Evolutionary conservation across 2,888 invertebrate genomes (phyloP), one percentile per base, ranked within the genome.

Genomic region (Lepidochitona cinerea): DNA sequence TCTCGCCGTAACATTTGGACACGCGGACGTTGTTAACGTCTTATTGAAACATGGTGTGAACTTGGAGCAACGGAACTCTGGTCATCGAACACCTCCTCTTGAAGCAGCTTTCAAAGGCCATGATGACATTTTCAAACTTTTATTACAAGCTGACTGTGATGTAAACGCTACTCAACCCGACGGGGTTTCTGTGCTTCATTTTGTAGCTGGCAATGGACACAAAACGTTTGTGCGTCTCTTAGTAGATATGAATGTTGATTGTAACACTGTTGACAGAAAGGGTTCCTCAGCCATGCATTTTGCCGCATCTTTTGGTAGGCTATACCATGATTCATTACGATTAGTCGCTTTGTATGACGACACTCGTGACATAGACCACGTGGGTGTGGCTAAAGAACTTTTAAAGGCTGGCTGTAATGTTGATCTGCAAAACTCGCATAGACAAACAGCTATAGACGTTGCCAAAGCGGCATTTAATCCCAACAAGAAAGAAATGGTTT

Each of bases 221-320:
- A 36, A 29, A 6, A 41, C 68, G 29, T 69, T 73, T 6, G 68
- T 75, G 1, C 54, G 54, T 18, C 3, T 53, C 5, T 49, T 80
- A 9, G 36, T 77, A 14, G 59, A 70, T n/a, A n/a, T 29, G 52
- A 68, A 67, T 1, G 36, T 53, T 26, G 68, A 75, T 35, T 68
- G 64, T 2, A 64, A 76, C 36, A 12, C 64, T 12, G 6, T 65
- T 12, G 80, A 80, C 41, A 52, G 12, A 7, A 68, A 37, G 9
- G 74, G 75, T 26, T 73, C 73, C 35, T 75, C 79, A 1, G 73
- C 79, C 9, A 37, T 80, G 14, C 80, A 79, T 41, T 29, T 80
- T 2, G 79, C 79, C 37, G 73, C 75, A 5, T 73, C 73, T 26
- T 26, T 26, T 14, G 74, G 75, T 49, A 72, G 72, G 7, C 18